Evolutionary conservation across 2,113 vertebrate genomes (phyloP), one percentile per base, ranked within the genome.

Genomic region (Hepsetus odoe): DNA sequence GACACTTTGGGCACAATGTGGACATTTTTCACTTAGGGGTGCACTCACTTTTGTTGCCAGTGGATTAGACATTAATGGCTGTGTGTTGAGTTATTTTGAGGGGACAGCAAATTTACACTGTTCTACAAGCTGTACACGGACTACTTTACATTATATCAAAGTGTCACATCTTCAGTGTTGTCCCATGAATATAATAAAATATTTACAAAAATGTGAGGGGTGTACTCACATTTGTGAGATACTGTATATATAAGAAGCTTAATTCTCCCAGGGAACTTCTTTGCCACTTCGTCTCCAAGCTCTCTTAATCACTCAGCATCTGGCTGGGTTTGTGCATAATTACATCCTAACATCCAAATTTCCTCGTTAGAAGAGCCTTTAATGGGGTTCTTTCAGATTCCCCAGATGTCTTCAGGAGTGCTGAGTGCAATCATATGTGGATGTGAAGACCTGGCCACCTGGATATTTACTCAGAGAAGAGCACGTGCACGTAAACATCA

Each of bases 271-370:
- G 51, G 1, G n/a, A 55, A 55, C n/a, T 2, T 55, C 51, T 55
- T 55, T 1, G n/a, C n/a, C 51, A 55, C 51, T 55, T 55, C n/a
- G 11, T 49, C 66, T 24, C 40, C 26, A 30, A 78, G 68, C 42
- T 24, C 42, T 24, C n/a, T 20, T 71, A 62, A 71, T 78, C 61
- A 78, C 67, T 26, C 30, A 7, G 26, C 76, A 71, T 68, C 74
- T 77, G 64, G 51, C 22, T n/a, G 72, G 18, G 32, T 24, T 28
- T 49, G 5, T 33, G 51, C 20, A 10, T 33, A 46, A 35, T 55
- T 55, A 69, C 22, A 24, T 55, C 51, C 20, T 5, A 24, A 55
- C 51, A 10, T 13, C 11, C n/a, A 20, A 10, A 22, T 11, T 22
- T 24, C n/a, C 51, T 24, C 51, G n/a, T 55, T 10, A 55, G 5